Percentiles rank a stretch among this genome's conserved stretches.
Conservation (phyloP, 2,888 invertebrate genomes). For the Maniola hyperantus region DNA sequence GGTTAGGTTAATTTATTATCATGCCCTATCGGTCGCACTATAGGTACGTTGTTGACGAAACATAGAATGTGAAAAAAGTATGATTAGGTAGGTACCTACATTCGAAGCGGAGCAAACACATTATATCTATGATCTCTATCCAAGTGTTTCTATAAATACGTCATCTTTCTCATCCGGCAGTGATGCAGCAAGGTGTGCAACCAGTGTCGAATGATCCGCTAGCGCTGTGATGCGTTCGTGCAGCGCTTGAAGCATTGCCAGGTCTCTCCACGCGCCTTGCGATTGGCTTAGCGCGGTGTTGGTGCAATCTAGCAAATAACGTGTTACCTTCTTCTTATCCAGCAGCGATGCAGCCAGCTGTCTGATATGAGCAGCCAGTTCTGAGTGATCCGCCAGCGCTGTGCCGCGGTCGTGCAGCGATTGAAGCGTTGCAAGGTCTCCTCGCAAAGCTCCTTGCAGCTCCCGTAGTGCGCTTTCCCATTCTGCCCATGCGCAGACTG, state of each 20-base stretch:
- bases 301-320: neutral
- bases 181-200: constrained; percentile 57
- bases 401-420: constrained; percentile 82
- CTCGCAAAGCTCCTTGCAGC: constrained; percentile 88
- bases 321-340: constrained; percentile 74
- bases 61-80: too few species aligned
- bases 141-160: too few species aligned
- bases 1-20: too few species aligned
- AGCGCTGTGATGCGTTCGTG: constrained; percentile 83
- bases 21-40: too few species aligned
- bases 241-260: constrained; percentile 68
- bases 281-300: too few species aligned
- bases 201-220: constrained; percentile 81
- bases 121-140: too few species aligned
- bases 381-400: constrained; percentile 79
- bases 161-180: too few species aligned
- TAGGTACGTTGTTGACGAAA: too few species aligned
- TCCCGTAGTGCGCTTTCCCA: constrained; percentile 89
- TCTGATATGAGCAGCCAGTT: constrained; percentile 82
- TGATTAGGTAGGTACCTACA: too few species aligned
- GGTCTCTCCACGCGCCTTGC: constrained; percentile 79
- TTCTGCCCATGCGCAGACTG: constrained; percentile 88
- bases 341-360: constrained; percentile 83
- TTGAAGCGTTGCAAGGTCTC: constrained; percentile 82
- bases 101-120: too few species aligned